Conservation (phyloP, 2,113 vertebrate species). For the Dissostichus mawsoni region DNA sequence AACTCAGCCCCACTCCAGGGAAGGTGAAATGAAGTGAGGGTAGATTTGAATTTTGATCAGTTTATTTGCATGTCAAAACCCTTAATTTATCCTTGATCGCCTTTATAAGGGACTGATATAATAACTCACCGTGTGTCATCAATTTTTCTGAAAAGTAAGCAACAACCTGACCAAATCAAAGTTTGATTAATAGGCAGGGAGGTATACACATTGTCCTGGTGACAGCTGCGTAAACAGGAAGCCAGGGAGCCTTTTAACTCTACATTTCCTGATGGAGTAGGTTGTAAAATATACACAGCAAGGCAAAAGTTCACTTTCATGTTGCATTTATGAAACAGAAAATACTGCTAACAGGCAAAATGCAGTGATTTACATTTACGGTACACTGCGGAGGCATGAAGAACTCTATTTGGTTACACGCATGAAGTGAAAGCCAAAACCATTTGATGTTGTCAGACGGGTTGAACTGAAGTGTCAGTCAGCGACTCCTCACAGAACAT, state of each 20-base stretch:
- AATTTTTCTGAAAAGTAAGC: conserved; percentile 71
- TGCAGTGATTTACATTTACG: conserved; percentile 39
- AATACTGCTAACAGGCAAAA: conserved; percentile 30
- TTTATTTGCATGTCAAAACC: conserved; percentile 68
- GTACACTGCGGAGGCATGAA: conserved; percentile 3
- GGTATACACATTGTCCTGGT: conserved; percentile 48
- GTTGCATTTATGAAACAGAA: conserved; percentile 28
- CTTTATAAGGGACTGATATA: conserved; percentile 63
- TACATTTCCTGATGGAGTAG: conserved; percentile 42
- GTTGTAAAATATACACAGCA: conserved; percentile 45
- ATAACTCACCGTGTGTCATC: conserved; percentile 60
- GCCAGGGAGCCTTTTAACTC: conserved; percentile 42
- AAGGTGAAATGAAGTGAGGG: conserved; percentile 8
- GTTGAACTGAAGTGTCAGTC: conserved; percentile 49
- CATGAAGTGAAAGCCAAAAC: conserved; percentile 2
- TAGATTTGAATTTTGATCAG: conserved; percentile 72
- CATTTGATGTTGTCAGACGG: conserved; percentile 42
- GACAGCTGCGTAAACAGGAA: conserved; percentile 60
- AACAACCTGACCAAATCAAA: conserved; percentile 72
- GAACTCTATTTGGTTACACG: conserved; percentile 6
- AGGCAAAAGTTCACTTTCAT: conserved; percentile 46
- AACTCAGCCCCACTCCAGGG: conserved; percentile 41
- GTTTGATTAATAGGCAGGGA: conserved; percentile 60
- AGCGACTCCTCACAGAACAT: conserved; percentile 35
- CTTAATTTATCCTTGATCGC: conserved; percentile 75